Evolutionary conservation across 2,797 vertebrate species (phyloP).

Genomic region (Percopsis omiscomaycus): DNA sequence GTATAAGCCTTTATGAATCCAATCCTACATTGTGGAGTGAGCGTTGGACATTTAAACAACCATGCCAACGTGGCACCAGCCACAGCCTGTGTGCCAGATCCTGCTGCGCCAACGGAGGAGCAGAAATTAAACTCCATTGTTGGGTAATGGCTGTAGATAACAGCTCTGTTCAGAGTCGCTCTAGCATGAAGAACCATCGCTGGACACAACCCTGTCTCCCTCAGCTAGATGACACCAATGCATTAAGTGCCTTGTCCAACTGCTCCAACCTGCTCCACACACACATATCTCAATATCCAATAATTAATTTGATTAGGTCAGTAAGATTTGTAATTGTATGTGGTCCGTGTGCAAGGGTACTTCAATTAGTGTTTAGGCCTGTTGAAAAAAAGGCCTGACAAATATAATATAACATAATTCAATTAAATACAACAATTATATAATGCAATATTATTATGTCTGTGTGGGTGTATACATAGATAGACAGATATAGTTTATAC

Average conservation of each 20-base stretch:
- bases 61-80: conserved; percentile 66
- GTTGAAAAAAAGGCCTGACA: not conserved
- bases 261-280: not conserved
- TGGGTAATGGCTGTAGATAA: conserved; percentile 75
- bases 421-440: not conserved
- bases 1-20: too few relatives aligned
- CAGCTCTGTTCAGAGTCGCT: conserved; percentile 67
- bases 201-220: conserved; percentile 52
- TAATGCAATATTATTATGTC: too few relatives aligned
- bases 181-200: conserved; percentile 60
- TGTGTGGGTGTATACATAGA: too few relatives aligned
- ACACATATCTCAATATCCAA: conserved; percentile 13
- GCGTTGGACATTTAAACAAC: conserved; percentile 47
- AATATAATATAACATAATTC: not conserved
- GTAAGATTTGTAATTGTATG: conserved; percentile 8
- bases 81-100: conserved; percentile 60
- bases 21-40: conserved; percentile 32
- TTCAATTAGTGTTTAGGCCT: conserved; percentile 8
- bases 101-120: conserved; percentile 57
- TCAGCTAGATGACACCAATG: conserved; percentile 31
- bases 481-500: not conserved
- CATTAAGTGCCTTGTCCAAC: conserved; percentile 27
- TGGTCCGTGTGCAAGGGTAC: conserved; percentile 13
- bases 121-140: conserved; percentile 76
- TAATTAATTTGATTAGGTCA: conserved; percentile 4